Evolutionary conservation across 1,140 invertebrate species (phyloP), one percentile per base, ranked within the genome.

Genomic region (Drosophila saltans): DNA sequence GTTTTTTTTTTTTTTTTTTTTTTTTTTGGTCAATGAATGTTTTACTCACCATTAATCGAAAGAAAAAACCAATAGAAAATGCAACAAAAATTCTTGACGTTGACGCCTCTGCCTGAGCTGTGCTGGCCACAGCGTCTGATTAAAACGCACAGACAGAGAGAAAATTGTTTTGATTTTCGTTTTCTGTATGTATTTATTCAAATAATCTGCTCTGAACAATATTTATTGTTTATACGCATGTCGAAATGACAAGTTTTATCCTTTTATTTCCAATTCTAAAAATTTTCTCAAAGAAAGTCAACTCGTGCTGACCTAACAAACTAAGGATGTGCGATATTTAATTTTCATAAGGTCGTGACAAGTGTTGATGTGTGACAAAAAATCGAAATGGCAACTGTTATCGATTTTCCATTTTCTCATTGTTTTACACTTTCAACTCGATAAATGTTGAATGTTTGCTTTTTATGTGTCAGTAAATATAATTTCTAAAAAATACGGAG

Each of bases 1-100:
- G 3, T 43, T 43, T n/a, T 43, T 43, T 24, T 11, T 43, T 24
- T 11, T 45, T 45, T 8, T 24, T 48, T 2, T 39, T 16, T 59
- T 39, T 40, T 58, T 59, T 59, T 59, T 59, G 40, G 39, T 59
- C 57, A 59, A 59, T 59, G 57, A 40, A 59, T 39, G 16, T 59
- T 59, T 59, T 59, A 59, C 57, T 59, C 57, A 59, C 57, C 57
- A 59, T 39, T 33, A 59, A 59, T 52, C 21, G 45, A 52, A 52
- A 52, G 45, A 59, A 39, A 59, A 59, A 59, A 59, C 33, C 33
- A 21, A 59, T 59, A 36, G 33, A 59, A 59, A 59, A 59, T 59
- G 36, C 16, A 59, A 59, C 21, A 40, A 36, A 10, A 24, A 59
- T 59, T 40, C 33, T 59, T 40, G 45, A 52, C 21, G 45, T 52